These are phyloP conservation scores for Aurelia aurita DNA, from an alignment of 30 jellyfish, hydroid and myxozoan species.

Conservation along the genomic window DNA sequence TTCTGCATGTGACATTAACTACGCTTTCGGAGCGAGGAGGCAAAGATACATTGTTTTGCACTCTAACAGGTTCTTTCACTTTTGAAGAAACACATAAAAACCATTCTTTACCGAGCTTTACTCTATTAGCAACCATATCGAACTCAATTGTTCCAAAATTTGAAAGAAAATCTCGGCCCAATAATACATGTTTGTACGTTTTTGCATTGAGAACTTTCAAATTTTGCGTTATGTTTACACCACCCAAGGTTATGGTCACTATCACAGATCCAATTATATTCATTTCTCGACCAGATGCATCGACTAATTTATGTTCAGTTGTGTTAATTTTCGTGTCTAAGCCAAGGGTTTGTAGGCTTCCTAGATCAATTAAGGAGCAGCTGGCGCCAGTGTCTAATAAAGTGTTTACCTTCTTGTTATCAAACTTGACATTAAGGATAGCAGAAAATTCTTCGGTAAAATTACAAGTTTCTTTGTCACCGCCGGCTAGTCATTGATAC, in stretches of 20 bases:
- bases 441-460: neutral
- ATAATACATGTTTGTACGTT: conserved; percentile 22
- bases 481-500: conserved; percentile 57
- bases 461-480: neutral
- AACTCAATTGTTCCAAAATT: conserved; percentile 19
- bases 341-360: neutral
- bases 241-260: too few relatives aligned
- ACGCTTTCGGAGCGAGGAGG: too few relatives aligned
- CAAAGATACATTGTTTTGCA: conserved; percentile 33
- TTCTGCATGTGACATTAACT: conserved; percentile 51
- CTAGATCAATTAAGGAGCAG: neutral
- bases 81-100: conserved; percentile 29
- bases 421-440: neutral
- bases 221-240: too few relatives aligned
- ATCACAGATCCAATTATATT: too few relatives aligned
- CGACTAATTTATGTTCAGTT: too few relatives aligned
- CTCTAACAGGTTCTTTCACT: conserved; percentile 28
- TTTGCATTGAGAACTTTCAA: conserved; percentile 56
- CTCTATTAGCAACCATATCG: conserved; percentile 10
- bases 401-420: neutral
- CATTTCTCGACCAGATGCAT: too few relatives aligned
- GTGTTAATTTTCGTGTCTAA: too few relatives aligned
- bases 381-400: neutral
- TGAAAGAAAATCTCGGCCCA: conserved; percentile 54
- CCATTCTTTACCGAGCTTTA: conserved; percentile 37